Conservation (phyloP, 2,113 vertebrate genomes). For the Columbina picui region DNA sequence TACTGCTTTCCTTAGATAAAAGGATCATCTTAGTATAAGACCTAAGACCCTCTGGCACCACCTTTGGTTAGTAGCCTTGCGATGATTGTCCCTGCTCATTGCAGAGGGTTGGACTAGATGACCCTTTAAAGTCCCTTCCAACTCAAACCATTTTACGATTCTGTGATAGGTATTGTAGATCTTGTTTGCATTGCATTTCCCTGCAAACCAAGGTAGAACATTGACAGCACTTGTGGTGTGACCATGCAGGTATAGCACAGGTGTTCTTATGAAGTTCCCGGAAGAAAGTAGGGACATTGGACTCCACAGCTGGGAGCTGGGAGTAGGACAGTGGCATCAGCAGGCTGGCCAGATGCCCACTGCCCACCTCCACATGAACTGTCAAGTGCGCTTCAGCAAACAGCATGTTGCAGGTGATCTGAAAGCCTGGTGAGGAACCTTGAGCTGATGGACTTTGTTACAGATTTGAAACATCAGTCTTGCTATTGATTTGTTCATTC, state of each 20-base stretch:
- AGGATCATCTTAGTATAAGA: neutral
- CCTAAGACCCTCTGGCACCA: neutral
- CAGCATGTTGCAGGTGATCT: neutral
- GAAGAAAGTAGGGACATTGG: neutral
- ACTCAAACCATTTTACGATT: neutral
- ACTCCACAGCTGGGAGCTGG: neutral
- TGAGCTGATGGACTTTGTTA: neutral
- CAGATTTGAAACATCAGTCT: neutral
- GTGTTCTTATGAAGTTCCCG: neutral
- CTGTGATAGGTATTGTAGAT: neutral
- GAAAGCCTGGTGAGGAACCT: neutral
- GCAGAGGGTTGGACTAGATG: neutral
- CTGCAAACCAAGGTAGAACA: neutral
- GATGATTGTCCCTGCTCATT: neutral
- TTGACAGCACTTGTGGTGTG: neutral
- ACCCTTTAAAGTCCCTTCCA: neutral
- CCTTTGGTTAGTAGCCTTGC: neutral
- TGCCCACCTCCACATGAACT: fast-evolving
- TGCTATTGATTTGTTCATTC: neutral
- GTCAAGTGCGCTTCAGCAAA: neutral
- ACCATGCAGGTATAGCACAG: neutral
- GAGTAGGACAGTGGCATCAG: neutral
- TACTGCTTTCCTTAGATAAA: neutral
- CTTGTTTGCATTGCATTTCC: neutral
- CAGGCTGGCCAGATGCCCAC: neutral